Evolutionary conservation across 2,888 invertebrate species (phyloP).

Genomic region (Dryadula phaetusa): DNA sequence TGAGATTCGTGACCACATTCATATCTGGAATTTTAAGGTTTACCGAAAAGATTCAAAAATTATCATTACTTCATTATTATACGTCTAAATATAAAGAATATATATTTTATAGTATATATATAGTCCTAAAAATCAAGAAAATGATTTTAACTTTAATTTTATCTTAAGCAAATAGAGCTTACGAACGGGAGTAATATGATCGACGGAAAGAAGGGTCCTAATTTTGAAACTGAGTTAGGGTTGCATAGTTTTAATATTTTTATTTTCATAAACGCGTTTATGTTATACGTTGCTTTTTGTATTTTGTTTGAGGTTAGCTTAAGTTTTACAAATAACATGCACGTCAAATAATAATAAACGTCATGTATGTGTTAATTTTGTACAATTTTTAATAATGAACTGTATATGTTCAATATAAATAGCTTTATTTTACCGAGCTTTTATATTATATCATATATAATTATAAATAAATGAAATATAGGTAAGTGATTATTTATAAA

Average conservation of each 20-base stretch:
- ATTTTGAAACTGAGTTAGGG: conserved; percentile 23
- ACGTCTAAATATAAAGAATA: too few species aligned
- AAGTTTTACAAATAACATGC: too few species aligned
- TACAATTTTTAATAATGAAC: conserved; percentile 7
- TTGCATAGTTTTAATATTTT: neutral
- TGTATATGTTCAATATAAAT: too few species aligned
- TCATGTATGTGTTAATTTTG: conserved; percentile 5
- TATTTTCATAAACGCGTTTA: neutral
- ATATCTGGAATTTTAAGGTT: too few species aligned
- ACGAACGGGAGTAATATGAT: conserved; percentile 23
- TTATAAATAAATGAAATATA: too few species aligned
- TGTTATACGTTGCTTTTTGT: neutral
- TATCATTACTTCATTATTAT: too few species aligned
- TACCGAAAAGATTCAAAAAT: too few species aligned
- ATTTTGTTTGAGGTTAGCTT: neutral
- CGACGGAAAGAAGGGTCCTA: conserved; percentile 26
- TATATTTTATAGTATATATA: too few species aligned
- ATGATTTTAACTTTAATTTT: conserved; percentile 22
- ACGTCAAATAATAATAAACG: conserved; percentile 3
- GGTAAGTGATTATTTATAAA: too few species aligned
- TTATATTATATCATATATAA: too few species aligned
- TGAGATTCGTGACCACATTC: too few species aligned
- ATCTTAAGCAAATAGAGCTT: conserved; percentile 28
- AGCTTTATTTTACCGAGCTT: too few species aligned
- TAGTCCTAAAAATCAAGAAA: neutral